A percentile compares a stretch with the other conserved stretches of the same genome.
These are phyloP conservation scores for Apamea epomidion DNA, from an alignment of 2,888 invertebrate species.

Conservation along the genomic window DNA sequence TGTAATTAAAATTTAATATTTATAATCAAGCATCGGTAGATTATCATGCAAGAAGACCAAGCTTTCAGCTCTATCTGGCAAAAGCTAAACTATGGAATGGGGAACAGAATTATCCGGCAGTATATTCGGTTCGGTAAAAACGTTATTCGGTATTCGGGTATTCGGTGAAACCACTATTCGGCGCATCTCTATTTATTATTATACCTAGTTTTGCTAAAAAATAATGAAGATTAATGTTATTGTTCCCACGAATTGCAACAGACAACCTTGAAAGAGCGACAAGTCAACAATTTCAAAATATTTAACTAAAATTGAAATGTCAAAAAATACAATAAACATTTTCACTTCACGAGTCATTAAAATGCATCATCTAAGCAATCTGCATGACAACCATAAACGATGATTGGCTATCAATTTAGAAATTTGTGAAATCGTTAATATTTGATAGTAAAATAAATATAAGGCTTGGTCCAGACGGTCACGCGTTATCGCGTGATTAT, in stretches of 20 bases:
- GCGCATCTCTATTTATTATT: too few species aligned
- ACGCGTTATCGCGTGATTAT: conserved; percentile 8
- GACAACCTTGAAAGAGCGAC: background rate
- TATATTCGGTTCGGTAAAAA: too few species aligned
- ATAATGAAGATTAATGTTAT: background rate
- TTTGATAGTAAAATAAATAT: conserved; percentile 41
- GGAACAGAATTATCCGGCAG: too few species aligned
- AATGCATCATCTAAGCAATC: conserved; percentile 40
- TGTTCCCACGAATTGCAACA: conserved; percentile 1
- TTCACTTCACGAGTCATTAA: background rate
- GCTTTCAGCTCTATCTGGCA: too few species aligned
- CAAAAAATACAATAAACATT: conserved; percentile 9
- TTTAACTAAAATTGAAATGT: background rate
- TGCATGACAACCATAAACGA: conserved; percentile 30
- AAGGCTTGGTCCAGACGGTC: conserved; percentile 21
- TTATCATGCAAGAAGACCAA: too few species aligned
- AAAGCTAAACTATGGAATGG: too few species aligned
- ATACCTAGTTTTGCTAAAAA: too few species aligned
- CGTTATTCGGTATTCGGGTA: too few species aligned
- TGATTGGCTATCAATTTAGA: conserved; percentile 34
- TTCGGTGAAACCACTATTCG: too few species aligned
- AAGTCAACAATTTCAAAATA: conserved; percentile 2
- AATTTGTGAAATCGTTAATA: conserved; percentile 48
- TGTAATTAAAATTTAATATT: too few species aligned
- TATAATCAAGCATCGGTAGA: too few species aligned